Evolutionary conservation across 2,888 invertebrate species (phyloP), one percentile per base, ranked within the genome.

Genomic region (Trichopria drosophilae): DNA sequence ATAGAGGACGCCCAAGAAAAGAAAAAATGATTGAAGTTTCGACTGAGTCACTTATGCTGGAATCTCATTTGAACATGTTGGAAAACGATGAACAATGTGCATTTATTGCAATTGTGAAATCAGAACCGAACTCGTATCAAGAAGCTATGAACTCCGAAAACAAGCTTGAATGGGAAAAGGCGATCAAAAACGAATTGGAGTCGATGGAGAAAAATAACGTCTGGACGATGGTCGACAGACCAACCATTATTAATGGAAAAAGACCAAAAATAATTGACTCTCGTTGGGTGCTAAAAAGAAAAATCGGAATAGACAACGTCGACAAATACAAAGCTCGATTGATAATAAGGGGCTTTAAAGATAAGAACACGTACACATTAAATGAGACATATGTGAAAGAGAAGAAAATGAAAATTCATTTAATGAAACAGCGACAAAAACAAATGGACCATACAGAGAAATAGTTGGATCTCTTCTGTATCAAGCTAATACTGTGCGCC

Each of bases 381-480:
- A 58, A 10, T 29, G 32, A 37, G 23, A 35, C 13, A 31, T 43
- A 13, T 43, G 24, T 26, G 7, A 15, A 16, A 16, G 46, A 49
- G 44, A 53, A 13, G 39, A n/a, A n/a, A n/a, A 12, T 13, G 36
- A 41, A 35, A 12, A 44, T 31, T 10, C 23, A 26, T 19, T 20
- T 37, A 23, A 48, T 42, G 40, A 43, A 37, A 6, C 20, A 9
- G 6, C 44, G n/a, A 34, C n/a, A n/a, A n/a, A n/a, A n/a, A n/a
- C n/a, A n/a, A 37, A 46, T 26, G 12, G 19, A 15, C 56, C 49
- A 9, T 60, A 58, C 29, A 26, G 59, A 6, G 54, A 58, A 44
- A 53, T 55, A 10, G 42, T 57, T 10, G 57, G 60, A 3, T 57
- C 55, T 24, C 28, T 60, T 1, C 13, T 56, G n/a, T 60, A 60